phyloP scores from a whole-genome alignment of 2,888 invertebrate genomes.

The Dioctria linearis region DNA sequence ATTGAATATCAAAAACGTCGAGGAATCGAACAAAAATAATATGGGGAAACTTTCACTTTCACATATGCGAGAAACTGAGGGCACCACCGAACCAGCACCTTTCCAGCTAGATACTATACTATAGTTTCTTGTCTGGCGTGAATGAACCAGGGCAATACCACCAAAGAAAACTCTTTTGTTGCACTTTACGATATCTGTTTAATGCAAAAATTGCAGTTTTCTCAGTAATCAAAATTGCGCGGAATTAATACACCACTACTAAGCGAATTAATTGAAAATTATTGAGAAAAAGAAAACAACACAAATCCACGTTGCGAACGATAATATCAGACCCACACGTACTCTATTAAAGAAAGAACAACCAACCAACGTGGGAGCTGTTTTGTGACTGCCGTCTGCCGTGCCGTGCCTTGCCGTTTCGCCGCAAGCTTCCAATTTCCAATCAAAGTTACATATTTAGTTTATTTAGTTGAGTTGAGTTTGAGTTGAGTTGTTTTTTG shows the following conservation, averaged over 20 bases:
- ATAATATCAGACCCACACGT: not conserved
- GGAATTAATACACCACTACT: not conserved
- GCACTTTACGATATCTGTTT: too few relatives aligned
- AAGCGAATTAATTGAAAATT: not conserved
- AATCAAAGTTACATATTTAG: too few relatives aligned
- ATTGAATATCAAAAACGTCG: conserved; percentile 9
- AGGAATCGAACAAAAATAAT: not conserved
- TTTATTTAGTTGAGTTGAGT: too few relatives aligned
- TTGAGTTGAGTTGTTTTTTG: too few relatives aligned
- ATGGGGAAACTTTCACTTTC: conserved; percentile 49
- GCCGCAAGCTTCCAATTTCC: too few relatives aligned
- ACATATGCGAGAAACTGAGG: not conserved
- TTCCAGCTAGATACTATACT: too few relatives aligned
- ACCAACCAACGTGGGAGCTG: conserved; percentile 18
- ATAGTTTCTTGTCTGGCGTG: too few relatives aligned
- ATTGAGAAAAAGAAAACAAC: not conserved
- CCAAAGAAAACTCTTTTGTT: too few relatives aligned
- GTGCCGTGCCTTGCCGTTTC: not conserved
- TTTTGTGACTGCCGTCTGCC: conserved; percentile 25
- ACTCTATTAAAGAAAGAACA: not conserved
- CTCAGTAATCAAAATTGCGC: not conserved
- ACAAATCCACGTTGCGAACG: conserved; percentile 8
- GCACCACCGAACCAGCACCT: not conserved
- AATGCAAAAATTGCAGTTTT: too few relatives aligned
- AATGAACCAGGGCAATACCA: too few relatives aligned